These are phyloP conservation scores for Creontiades dilutus DNA, from an alignment of 2,888 invertebrate species.

Conservation along the genomic window DNA sequence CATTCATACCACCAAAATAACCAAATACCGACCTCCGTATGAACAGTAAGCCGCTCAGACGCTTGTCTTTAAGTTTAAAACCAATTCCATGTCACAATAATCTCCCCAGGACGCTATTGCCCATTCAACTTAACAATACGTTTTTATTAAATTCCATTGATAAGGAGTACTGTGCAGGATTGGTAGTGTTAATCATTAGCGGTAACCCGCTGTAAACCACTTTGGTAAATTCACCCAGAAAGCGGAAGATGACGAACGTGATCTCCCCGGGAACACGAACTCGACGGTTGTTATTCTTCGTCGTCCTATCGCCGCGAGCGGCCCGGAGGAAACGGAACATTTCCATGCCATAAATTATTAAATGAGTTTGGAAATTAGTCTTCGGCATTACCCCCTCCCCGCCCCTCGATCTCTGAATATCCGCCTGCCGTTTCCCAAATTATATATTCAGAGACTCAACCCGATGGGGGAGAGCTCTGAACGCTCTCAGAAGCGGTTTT, in stretches of 20 bases:
- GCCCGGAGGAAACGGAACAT: conserved; percentile 5
- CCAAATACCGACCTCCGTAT: no score
- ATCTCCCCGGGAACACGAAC: conserved; percentile 21
- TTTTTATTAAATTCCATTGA: no score
- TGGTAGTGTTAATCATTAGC: no score
- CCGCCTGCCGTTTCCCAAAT: conserved; percentile 1
- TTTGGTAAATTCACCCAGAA: no score
- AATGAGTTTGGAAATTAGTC: conserved; percentile 66
- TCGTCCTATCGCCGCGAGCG: not conserved
- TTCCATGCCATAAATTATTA: conserved; percentile 63
- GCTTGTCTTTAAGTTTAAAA: no score
- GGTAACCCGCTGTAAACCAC: no score
- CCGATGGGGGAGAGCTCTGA: not conserved
- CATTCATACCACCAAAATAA: no score
- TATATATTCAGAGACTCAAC: conserved; percentile 36
- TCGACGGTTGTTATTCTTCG: conserved; percentile 15
- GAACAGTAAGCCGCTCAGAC: no score
- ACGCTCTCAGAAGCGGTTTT: conserved; percentile 23
- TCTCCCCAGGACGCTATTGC: no score
- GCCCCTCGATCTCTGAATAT: not conserved
- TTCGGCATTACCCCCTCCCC: conserved; percentile 20
- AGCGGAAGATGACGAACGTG: conserved; percentile 45
- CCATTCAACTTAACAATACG: no score
- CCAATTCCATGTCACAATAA: no score
- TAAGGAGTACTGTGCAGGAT: no score